A percentile compares a stretch with the other conserved stretches of the same genome.
Conservation (phyloP, 2,113 vertebrate species). For the Tupaia tana region DNA sequence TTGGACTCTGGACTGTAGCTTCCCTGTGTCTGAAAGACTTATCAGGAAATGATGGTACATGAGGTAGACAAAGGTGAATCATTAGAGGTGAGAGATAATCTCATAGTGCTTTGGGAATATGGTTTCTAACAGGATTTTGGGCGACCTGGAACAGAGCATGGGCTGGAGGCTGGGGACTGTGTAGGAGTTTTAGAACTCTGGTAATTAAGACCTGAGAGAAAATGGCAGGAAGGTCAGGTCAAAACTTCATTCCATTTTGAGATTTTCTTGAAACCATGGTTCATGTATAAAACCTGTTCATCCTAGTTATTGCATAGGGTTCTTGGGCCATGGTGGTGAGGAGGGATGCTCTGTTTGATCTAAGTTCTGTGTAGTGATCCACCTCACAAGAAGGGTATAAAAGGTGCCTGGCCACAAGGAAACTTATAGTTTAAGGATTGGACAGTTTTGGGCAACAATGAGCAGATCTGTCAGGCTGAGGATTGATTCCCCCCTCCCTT, state of each 20-base stretch:
- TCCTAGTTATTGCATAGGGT: not conserved
- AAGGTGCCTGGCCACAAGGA: not conserved
- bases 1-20: not conserved
- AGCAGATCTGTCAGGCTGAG: not conserved
- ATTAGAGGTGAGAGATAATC: not conserved
- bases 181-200: not conserved
- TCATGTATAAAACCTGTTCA: not conserved
- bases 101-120: not conserved
- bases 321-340: slow-evolving; percentile 27
- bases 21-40: not conserved
- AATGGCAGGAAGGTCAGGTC: not conserved
- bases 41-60: not conserved
- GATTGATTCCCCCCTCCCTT: not conserved
- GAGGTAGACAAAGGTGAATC: not conserved
- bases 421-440: not conserved
- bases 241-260: not conserved
- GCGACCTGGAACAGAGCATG: not conserved
- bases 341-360: not conserved
- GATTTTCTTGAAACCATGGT: slow-evolving; percentile 32
- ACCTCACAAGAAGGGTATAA: not conserved
- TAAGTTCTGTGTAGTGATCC: not conserved
- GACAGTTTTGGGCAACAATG: not conserved
- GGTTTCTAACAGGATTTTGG: not conserved
- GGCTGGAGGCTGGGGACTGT: not conserved
- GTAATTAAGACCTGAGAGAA: slow-evolving; percentile 31